Base-by-base conservation (phyloP, 2,797 vertebrate genomes). In the Merluccius polli region DNA sequence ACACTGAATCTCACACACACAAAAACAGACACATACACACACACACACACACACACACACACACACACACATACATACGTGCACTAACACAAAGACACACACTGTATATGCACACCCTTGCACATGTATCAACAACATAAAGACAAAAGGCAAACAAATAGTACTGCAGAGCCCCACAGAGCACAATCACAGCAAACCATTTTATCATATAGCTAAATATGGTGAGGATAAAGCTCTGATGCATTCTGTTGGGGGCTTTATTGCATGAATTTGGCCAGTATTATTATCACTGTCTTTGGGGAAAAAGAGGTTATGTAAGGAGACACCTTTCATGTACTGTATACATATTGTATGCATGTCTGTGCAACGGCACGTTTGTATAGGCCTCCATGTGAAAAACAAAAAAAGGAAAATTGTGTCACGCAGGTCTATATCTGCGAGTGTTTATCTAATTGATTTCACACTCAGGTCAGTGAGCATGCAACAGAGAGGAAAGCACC, bases 391-490 rank as follows among this genome's bases (percentile, higher is more conserved):
- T 32, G 29, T 69, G 18, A 27, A 29, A n/a, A 21, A n/a, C n/a
- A 3, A n/a, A 65, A 24, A 65, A n/a, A 27, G 13, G 11, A 9
- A 30, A 18, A 30, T 27, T 68, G 67, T 30, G 52, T 10, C 52
- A 63, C 52, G 21, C 52, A 63, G 52, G 52, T 29, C 30, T 83
- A 77, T 78, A 72, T 72, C 76, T 59, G 38, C 36, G n/a, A 15
- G 76, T 84, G 82, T 63, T 63, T 63, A 63, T 12, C 59, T 86
- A 90, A 92, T 90, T 92, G 87, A 92, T 91, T 91, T 91, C 87
- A 90, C 81, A 87, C 87, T 82, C 87, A 90, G 89, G 88, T 92
- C 90, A 92, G 80, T 84, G 86, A 77, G 86, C 91, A 84, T 86
- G 85, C 82, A 73, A 81, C 86, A 83, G 81, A 80, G 81, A 76